A percentile compares a stretch with the other conserved stretches of the same genome.
Evolutionary conservation across 1,140 invertebrate genomes (phyloP).

Genomic region (Conus ventricosus): DNA sequence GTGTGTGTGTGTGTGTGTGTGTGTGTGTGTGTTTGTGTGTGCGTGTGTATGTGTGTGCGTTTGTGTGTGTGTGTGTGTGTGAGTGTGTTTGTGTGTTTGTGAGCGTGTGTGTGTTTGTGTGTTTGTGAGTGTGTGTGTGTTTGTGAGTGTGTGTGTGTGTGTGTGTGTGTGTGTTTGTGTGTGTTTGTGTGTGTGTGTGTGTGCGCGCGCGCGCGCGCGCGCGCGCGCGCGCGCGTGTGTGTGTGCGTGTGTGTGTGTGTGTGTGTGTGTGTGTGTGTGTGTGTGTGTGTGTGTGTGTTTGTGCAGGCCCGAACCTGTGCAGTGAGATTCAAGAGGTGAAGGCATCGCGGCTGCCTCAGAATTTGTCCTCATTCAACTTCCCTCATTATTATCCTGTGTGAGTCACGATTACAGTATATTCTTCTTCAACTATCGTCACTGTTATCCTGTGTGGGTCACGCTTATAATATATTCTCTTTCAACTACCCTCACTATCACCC

Average conservation of each 20-base stretch:
- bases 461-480: too few species aligned
- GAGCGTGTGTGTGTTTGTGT: background rate
- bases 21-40: background rate
- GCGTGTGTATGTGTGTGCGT: too few species aligned
- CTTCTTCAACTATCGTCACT: too few species aligned
- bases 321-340: background rate
- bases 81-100: background rate
- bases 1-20: background rate
- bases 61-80: background rate
- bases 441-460: too few species aligned
- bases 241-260: background rate
- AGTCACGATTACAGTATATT: too few species aligned
- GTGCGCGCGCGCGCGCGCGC: too few species aligned
- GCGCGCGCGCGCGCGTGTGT: too few species aligned
- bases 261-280: background rate
- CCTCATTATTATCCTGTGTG: slow-evolving; percentile 18
- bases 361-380: slow-evolving; percentile 25
- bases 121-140: background rate
- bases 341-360: background rate
- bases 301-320: background rate
- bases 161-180: background rate
- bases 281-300: background rate
- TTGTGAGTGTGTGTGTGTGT: background rate
- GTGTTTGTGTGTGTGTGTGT: slow-evolving; percentile 2
- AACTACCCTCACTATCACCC: too few species aligned